Evolutionary conservation across 2,888 invertebrate genomes (phyloP).

Genomic region (Acleris laterana): DNA sequence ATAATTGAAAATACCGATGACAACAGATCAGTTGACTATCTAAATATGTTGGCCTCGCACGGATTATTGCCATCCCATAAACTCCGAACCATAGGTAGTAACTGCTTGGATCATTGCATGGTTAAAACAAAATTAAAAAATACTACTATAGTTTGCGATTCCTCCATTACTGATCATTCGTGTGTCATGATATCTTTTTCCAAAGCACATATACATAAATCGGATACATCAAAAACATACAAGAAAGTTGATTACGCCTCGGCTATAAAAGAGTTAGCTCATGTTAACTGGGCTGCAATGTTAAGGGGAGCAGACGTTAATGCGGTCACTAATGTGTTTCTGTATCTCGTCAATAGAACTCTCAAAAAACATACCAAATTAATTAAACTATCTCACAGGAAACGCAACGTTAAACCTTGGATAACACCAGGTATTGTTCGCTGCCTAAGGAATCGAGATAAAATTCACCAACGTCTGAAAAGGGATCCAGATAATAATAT

Average conservation of each 20-base stretch:
- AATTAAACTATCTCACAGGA: conserved; percentile 15
- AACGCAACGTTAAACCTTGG: conserved; percentile 11
- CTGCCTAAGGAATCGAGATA: conserved; percentile 16
- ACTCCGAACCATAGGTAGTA: conserved; percentile 1
- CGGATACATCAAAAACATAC: not conserved
- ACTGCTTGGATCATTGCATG: conserved; percentile 13
- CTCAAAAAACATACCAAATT: conserved; percentile 10
- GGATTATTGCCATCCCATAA: conserved; percentile 13
- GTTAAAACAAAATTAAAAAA: conserved; percentile 5
- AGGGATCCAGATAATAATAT: conserved; percentile 1
- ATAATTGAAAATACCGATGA: conserved; percentile 4
- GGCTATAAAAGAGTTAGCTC: not conserved
- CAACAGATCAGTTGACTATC: not conserved
- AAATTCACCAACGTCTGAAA: conserved; percentile 14
- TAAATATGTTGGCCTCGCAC: not conserved
- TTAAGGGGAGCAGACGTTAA: not conserved
- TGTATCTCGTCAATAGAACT: conserved; percentile 11
- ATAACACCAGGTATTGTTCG: conserved; percentile 5
- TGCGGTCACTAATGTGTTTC: conserved; percentile 11
- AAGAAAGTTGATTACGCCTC: not conserved
- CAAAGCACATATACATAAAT: not conserved
- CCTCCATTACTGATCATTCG: not conserved
- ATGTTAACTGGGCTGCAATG: not conserved
- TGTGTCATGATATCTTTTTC: not conserved
- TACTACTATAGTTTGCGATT: conserved; percentile 2